Conservation (phyloP, 2,797 vertebrate species). For the Aldrovandia affinis region DNA sequence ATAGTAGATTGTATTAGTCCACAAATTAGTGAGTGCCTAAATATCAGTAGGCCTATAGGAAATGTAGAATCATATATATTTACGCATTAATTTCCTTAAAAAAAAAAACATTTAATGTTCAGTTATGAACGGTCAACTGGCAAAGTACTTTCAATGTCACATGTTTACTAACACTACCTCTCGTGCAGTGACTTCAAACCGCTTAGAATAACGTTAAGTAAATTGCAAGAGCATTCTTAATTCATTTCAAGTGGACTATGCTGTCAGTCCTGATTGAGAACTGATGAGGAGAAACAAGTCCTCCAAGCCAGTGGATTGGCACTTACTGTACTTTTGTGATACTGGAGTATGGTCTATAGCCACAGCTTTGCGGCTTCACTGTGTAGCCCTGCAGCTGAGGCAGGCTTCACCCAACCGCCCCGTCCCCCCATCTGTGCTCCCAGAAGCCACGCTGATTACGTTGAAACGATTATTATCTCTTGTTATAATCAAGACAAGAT, state of each 20-base stretch:
- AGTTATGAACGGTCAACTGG: too few species aligned
- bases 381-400: neutral
- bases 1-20: too few species aligned
- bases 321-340: neutral
- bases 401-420: neutral
- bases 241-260: neutral
- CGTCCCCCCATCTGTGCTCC: neutral
- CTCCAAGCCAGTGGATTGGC: neutral
- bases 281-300: neutral
- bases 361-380: neutral
- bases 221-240: too few species aligned
- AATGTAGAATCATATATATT: too few species aligned
- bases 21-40: too few species aligned
- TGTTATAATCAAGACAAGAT: conserved; percentile 25
- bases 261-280: neutral
- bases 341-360: neutral
- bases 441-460: conserved; percentile 17
- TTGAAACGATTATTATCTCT: conserved; percentile 9
- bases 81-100: too few species aligned
- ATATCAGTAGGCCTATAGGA: too few species aligned
- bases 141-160: too few species aligned
- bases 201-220: too few species aligned
- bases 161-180: too few species aligned
- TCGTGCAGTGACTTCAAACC: too few species aligned
- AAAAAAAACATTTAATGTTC: too few species aligned